Percentiles rank a stretch among this genome's conserved stretches.
Conservation (phyloP, 2,888 invertebrate genomes). For the Caradrina kadenii region DNA sequence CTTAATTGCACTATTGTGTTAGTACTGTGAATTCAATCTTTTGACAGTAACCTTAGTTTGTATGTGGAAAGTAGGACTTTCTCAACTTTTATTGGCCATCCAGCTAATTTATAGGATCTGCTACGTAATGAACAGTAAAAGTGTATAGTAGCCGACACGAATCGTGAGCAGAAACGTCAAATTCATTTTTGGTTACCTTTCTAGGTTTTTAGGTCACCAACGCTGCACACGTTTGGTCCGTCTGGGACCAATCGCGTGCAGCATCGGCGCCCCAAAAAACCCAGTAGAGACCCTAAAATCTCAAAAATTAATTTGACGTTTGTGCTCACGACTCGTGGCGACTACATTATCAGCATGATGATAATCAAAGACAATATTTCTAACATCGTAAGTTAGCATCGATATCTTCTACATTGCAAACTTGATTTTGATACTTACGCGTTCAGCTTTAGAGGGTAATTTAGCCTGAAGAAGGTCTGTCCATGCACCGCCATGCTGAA, state of each 20-base stretch:
- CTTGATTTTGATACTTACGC: conserved; percentile 76
- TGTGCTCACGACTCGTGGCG: too few relatives aligned
- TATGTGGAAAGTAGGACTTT: conserved; percentile 11
- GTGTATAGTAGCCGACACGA: too few relatives aligned
- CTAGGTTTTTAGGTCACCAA: too few relatives aligned
- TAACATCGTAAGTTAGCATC: too few relatives aligned
- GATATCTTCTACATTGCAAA: too few relatives aligned
- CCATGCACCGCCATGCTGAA: conserved; percentile 95
- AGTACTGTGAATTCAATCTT: conserved; percentile 26
- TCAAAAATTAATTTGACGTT: too few relatives aligned
- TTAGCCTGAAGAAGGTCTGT: conserved; percentile 94
- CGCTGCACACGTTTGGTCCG: too few relatives aligned
- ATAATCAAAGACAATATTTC: neutral
- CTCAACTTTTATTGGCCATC: conserved; percentile 7
- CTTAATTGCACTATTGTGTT: conserved; percentile 39
- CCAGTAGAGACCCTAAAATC: too few relatives aligned
- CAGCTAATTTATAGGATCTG: neutral
- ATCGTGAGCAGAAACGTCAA: too few relatives aligned
- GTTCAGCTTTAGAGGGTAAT: conserved; percentile 87
- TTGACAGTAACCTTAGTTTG: conserved; percentile 14
- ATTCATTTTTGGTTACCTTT: too few relatives aligned
- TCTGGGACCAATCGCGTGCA: too few relatives aligned
- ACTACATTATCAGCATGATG: neutral
- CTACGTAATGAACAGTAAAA: neutral
- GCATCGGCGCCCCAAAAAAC: too few relatives aligned